These are phyloP conservation scores for Karalla daura DNA, from an alignment of 2,797 vertebrate genomes.

Conservation along the genomic window DNA sequence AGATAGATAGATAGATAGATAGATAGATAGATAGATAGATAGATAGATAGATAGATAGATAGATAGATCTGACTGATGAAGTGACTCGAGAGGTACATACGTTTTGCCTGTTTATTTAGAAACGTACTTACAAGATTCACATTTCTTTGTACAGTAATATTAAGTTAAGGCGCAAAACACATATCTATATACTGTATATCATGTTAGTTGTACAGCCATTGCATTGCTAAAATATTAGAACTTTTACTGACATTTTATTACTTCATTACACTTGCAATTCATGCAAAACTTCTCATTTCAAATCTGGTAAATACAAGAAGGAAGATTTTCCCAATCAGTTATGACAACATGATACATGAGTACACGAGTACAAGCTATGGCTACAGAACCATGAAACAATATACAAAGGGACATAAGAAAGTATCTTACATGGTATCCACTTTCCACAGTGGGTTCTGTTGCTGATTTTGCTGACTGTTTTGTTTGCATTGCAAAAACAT, in stretches of 20 bases:
- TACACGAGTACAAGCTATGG: constrained; percentile 66
- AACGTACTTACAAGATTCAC: constrained; percentile 63
- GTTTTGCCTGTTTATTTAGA: constrained; percentile 70
- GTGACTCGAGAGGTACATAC: constrained; percentile 7
- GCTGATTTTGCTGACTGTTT: background rate
- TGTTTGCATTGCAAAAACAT: background rate
- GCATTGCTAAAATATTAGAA: constrained; percentile 15
- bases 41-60: background rate
- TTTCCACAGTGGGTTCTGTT: constrained; percentile 6
- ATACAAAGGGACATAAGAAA: constrained; percentile 19
- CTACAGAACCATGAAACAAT: constrained; percentile 16
- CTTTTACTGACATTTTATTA: constrained; percentile 24
- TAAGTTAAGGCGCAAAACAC: constrained; percentile 60
- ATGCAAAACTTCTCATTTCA: constrained; percentile 18
- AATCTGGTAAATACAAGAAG: constrained; percentile 45
- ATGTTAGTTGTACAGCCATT: constrained; percentile 50
- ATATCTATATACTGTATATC: constrained; percentile 30
- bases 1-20: no score
- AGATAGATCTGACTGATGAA: background rate
- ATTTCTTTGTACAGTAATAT: constrained; percentile 69
- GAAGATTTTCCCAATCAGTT: constrained; percentile 27
- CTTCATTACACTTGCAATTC: constrained; percentile 29
- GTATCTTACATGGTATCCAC: constrained; percentile 6
- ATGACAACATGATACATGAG: constrained; percentile 56
- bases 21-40: no score